Percentiles rank a stretch among this genome's conserved stretches.
These are phyloP conservation scores for Coptodon rendalli DNA, from an alignment of 2,113 vertebrate species.

Conservation along the genomic window DNA sequence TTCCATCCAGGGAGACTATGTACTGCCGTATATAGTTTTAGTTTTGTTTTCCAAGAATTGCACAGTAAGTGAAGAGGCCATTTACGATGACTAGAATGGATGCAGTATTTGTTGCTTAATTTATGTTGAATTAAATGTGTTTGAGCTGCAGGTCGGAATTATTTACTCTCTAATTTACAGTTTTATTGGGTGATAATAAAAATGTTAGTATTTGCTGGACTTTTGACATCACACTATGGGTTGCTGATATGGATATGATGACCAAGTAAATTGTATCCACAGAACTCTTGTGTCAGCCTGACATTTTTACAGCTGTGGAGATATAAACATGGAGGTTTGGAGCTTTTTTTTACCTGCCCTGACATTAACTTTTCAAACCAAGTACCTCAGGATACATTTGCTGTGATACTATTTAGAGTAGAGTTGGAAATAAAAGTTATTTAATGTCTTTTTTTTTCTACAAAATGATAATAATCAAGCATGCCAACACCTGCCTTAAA, in stretches of 20 bases:
- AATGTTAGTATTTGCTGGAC: not conserved
- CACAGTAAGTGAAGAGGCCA: not conserved
- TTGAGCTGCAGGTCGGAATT: not conserved
- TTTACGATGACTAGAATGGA: not conserved
- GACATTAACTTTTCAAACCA: not conserved
- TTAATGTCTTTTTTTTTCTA: not conserved
- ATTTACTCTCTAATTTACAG: not conserved
- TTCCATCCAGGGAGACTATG: not conserved
- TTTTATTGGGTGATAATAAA: not conserved
- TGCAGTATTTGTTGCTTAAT: not conserved
- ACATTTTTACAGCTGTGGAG: not conserved
- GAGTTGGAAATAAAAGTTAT: not conserved
- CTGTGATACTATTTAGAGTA: not conserved
- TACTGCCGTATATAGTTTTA: fast-evolving
- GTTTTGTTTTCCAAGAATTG: not conserved
- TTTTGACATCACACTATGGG: not conserved
- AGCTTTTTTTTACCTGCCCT: not conserved
- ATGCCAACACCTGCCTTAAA: not conserved
- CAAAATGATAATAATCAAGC: not conserved
- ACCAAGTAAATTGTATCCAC: not conserved
- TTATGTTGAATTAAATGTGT: not conserved
- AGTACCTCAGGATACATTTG: not conserved
- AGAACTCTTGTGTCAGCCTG: not conserved
- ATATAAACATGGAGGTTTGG: not conserved
- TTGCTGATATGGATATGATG: not conserved